phyloP scores from a whole-genome alignment of 2,797 vertebrate species.

The Fratercula arctica region DNA sequence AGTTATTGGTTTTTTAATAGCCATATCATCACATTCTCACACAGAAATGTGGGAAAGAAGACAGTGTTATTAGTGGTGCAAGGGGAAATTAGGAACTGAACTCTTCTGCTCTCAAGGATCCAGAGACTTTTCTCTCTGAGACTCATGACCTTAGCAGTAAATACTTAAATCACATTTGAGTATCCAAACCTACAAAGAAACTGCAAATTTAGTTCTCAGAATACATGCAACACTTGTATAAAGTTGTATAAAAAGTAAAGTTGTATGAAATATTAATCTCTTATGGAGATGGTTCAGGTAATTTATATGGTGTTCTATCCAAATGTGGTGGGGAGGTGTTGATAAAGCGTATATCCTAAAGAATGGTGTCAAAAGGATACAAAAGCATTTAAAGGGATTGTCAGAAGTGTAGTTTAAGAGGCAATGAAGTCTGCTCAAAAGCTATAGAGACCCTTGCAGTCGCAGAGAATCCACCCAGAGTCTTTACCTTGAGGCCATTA shows the following conservation, averaged over 20 bases:
- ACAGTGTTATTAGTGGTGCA: neutral
- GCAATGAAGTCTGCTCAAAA: neutral
- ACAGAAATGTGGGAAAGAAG: neutral
- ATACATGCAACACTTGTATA: neutral
- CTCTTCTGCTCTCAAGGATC: neutral
- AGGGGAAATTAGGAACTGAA: neutral
- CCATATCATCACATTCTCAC: neutral
- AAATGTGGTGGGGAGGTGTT: neutral
- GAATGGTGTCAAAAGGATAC: neutral
- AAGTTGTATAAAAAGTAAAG: neutral
- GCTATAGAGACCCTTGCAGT: fast-evolving
- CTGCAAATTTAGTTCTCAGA: neutral
- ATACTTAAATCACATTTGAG: neutral
- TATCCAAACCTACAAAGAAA: neutral
- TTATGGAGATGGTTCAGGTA: neutral
- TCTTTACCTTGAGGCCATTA: neutral
- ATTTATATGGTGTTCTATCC: neutral
- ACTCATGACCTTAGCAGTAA: neutral
- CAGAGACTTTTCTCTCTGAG: neutral
- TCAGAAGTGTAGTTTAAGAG: neutral
- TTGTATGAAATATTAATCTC: neutral
- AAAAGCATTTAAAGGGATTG: neutral
- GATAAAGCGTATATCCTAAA: neutral
- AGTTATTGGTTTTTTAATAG: neutral
- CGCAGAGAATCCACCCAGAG: neutral